Conservation (phyloP, 2,113 vertebrate genomes). For the Nothoprocta perdicaria region DNA sequence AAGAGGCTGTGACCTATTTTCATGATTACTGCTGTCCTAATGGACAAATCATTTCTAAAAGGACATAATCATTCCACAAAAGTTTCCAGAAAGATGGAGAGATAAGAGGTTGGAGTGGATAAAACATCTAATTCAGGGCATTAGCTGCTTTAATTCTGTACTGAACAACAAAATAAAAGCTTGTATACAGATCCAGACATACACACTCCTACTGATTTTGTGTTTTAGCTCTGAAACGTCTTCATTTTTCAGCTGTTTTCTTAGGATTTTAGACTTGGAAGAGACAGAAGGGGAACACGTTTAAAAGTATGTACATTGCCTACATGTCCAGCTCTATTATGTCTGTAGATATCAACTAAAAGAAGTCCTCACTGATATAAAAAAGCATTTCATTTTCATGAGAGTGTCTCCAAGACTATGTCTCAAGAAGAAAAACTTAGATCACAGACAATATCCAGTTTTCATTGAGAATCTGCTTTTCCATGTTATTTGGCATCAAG, state of each 20-base stretch:
- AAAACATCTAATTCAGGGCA: background rate
- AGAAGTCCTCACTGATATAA: background rate
- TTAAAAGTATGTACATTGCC: background rate
- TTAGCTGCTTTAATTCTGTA: background rate
- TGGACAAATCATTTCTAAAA: constrained; percentile 66
- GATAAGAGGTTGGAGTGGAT: background rate
- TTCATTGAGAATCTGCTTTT: background rate
- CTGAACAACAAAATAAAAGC: background rate
- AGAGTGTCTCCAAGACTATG: background rate
- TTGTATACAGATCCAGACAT: background rate
- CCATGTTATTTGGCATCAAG: background rate
- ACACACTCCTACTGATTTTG: background rate
- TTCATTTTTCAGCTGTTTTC: background rate
- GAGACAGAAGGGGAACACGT: background rate
- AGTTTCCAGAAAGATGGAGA: constrained; percentile 20
- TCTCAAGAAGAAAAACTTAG: background rate
- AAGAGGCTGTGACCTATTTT: constrained; percentile 79
- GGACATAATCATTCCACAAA: background rate
- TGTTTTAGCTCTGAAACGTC: background rate
- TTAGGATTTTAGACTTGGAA: background rate
- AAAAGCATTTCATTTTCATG: background rate
- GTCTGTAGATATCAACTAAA: rapidly evolving
- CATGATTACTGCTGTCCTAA: constrained; percentile 66
- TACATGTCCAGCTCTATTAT: background rate
- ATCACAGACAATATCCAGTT: background rate